Evolutionary conservation across 2,888 invertebrate species (phyloP), one percentile per base, ranked within the genome.

Genomic region (Ichneumon xanthorius): DNA sequence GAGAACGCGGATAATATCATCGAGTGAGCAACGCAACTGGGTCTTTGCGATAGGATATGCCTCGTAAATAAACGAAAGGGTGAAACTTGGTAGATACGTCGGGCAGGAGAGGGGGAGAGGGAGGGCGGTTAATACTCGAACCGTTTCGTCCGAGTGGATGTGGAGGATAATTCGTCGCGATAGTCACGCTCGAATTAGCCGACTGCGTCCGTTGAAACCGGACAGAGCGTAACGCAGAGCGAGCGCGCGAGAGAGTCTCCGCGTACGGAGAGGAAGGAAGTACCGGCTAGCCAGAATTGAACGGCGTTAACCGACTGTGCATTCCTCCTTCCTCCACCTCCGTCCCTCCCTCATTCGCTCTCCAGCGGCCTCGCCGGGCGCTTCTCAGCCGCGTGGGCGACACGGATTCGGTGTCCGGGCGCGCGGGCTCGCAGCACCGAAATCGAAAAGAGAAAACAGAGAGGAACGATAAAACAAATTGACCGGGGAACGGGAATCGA

Each of bases 151-250:
- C 26, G 78, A 65, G 61, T 55, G 79, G 68, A 63, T 50, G 55
- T 26, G 70, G 63, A 67, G 81, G 71, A 88, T 89, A 89, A 90
- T 90, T 90, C 86, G 87, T 86, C 86, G 78, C 88, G 90, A 90
- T 90, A 90, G 90, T 90, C 89, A 89, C 88, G 89, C 87, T 90
- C 88, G 90, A 90, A 90, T 90, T 90, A 90, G 89, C 88, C 84
- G 87, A 86, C 86, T 88, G 87, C 84, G 80, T 85, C 86, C 70
- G 86, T 81, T 81, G 68, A 86, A 83, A 80, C 84, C 48, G 81
- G 79, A 84, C 78, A 67, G 50, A 79, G 70, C 71, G 75, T 40
- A 80, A 75, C 77, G 67, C 63, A 37, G 61, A 55, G 53, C 5
- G 48, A 33, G 65, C 30, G 30, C 53, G 37, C 33, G n/a, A 53